These are phyloP conservation scores for Alectoris magna DNA, from an alignment of 2,797 vertebrate genomes.

Conservation along the genomic window DNA sequence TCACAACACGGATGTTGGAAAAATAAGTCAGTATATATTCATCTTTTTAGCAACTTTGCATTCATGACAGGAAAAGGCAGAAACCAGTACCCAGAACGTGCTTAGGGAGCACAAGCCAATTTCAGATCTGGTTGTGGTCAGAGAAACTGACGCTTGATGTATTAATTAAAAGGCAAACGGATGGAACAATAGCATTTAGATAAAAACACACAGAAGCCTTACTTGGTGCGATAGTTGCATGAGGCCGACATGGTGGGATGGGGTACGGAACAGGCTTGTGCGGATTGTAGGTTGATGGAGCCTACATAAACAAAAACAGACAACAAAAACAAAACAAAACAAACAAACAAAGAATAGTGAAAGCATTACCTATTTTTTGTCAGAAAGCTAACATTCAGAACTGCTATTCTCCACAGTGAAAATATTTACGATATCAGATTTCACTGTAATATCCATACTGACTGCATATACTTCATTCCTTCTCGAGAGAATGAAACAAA, in stretches of 20 bases:
- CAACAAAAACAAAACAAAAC: no score
- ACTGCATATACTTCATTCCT: not conserved
- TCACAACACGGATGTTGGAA: not conserved
- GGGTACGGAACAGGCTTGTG: slow-evolving; percentile 98
- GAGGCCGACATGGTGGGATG: slow-evolving; percentile 96
- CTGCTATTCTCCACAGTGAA: not conserved
- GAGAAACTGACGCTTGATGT: not conserved
- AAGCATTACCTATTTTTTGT: slow-evolving; percentile 3
- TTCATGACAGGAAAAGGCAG: not conserved
- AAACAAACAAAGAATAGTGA: not conserved
- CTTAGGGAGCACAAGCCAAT: not conserved
- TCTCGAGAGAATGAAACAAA: not conserved
- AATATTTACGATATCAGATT: not conserved
- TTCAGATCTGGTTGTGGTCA: not conserved
- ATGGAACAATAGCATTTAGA: slow-evolving; percentile 8
- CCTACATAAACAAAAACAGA: slow-evolving; percentile 77
- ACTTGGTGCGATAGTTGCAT: slow-evolving; percentile 98
- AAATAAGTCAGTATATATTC: not conserved
- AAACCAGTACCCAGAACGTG: not conserved
- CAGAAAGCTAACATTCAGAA: slow-evolving; percentile 7
- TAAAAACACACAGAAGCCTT: slow-evolving; percentile 75
- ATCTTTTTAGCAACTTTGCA: not conserved
- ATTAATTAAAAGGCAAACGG: slow-evolving; percentile 13
- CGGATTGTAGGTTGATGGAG: slow-evolving; percentile 95
- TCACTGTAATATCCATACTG: not conserved